Evolutionary conservation across 2,113 vertebrate genomes (phyloP), one percentile per base, ranked within the genome.

Genomic region (Lutjanus erythropterus): DNA sequence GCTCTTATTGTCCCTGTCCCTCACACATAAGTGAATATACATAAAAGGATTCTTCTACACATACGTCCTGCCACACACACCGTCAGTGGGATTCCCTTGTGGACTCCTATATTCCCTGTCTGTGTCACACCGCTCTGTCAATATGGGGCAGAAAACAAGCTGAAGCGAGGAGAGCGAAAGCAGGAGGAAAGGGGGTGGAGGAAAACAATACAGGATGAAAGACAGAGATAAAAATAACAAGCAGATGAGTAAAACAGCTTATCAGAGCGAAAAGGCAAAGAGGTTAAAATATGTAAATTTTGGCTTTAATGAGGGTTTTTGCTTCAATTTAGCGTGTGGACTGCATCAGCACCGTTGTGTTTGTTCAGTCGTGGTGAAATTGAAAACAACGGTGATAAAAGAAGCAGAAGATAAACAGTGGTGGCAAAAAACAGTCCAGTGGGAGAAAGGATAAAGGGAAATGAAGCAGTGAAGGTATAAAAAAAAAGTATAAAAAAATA

Each of bases 71-170:
- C 3, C 29, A 33, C 50, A 80, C 42, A 56, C 37, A 25, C 11
- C 33, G 10, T 33, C 71, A 44, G 46, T 41, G 81, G 72, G 64
- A 81, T 75, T 74, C 84, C 73, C 59, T 74, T 21, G 4, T 12
- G 21, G 37, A 33, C 6, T 37, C 46, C n/a, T n/a, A n/a, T 55
- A 3, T 9, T 66, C n/a, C 56, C 60, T 6, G 44, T 60, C 49
- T 75, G 65, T 11, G 4, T 79, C 77, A 71, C 46, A 56, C 9
- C 10, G 4, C 37, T 60, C 35, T 69, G 74, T 77, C 56, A 64
- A 72, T 16, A 44, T 55, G 71, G 73, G 68, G 67, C 52, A 61
- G 27, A 19, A 42, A 44, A 71, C 29, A 50, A 47, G 56, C 71
- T 27, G 61, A 60, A 61, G 62, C 19, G 25, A 23, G 21, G 0